These are phyloP conservation scores for Xestobium rufovillosum DNA, from an alignment of 2,888 invertebrate genomes.

Conservation along the genomic window DNA sequence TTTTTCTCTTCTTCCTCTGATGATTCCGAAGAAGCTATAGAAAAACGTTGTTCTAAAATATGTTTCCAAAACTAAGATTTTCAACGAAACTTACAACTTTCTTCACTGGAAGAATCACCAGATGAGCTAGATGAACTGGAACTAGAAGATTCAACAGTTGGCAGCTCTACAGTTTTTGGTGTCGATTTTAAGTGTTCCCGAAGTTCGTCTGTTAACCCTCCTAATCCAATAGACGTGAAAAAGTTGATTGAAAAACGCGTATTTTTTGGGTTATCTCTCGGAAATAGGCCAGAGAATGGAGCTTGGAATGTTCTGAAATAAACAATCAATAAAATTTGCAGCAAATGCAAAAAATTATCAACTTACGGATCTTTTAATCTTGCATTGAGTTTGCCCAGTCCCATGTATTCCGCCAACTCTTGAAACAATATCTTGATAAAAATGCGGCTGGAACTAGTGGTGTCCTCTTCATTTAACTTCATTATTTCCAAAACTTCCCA, in stretches of 20 bases:
- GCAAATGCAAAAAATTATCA: slow-evolving; percentile 14
- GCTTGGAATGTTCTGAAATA: slow-evolving; percentile 69
- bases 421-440: slow-evolving; percentile 97
- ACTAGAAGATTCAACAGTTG: neutral
- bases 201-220: slow-evolving; percentile 90
- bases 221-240: slow-evolving; percentile 94
- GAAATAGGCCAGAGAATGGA: slow-evolving; percentile 88
- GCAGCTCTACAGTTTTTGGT: slow-evolving; percentile 51
- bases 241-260: slow-evolving; percentile 97
- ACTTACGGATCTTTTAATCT: slow-evolving; percentile 85
- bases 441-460: slow-evolving; percentile 93
- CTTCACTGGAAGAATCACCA: slow-evolving; percentile 6
- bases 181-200: slow-evolving; percentile 79
- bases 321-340: slow-evolving; percentile 15
- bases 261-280: slow-evolving; percentile 91
- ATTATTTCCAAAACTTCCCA: slow-evolving; percentile 92
- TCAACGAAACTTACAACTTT: too few relatives aligned
- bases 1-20: slow-evolving; percentile 27
- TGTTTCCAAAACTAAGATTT: too few relatives aligned
- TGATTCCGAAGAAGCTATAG: slow-evolving; percentile 26
- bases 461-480: slow-evolving; percentile 91
- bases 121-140: slow-evolving; percentile 13
- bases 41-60: too few relatives aligned
- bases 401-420: slow-evolving; percentile 95
- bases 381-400: slow-evolving; percentile 81